Evolutionary conservation across 2,888 invertebrate species (phyloP), one percentile per base, ranked within the genome.

Genomic region (Andrena hattorfiana): DNA sequence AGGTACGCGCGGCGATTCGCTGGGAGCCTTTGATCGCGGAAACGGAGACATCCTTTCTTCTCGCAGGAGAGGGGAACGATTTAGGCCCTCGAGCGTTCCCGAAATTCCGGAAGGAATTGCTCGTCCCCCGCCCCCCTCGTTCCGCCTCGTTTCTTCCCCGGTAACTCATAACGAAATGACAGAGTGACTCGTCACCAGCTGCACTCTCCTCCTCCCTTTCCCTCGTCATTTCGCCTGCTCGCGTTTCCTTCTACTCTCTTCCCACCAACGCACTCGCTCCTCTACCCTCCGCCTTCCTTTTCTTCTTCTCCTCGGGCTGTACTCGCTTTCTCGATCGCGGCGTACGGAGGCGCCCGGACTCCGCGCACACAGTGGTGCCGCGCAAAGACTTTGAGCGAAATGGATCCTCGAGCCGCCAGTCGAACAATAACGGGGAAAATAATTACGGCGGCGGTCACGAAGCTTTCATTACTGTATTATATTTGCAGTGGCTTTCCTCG

Each of bases 111-210:
- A 51, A 73, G 78, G 81, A 85, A 83, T 82, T 82, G 83, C 68
- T 78, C 78, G 74, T 63, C 78, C 64, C 76, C 75, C 78, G 72
- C 71, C 56, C 23, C 49, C 77, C 70, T 73, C 59, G 73, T 81
- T 82, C 78, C 42, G 81, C 79, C 77, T 78, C 81, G 84, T 81
- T 85, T 84, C 81, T 77, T 64, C 72, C 62, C 13, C 84, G 77
- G 77, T 49, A 72, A 75, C 84, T 85, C 84, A 78, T 85, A 84
- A 85, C 84, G 78, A 81, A 84, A 85, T 78, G 84, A 85, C 71
- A 74, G 68, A 83, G 80, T 71, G 83, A 77, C 77, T 78, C 83
- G 71, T 75, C 83, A 68, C 77, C 70, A 8, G 10, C 63, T 35
- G 6, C 7, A 8, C 60, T 60, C 67, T 56, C 63, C 20, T 26